Evolutionary conservation across 2,797 vertebrate genomes (phyloP).

Genomic region (Luscinia megarhynchos): DNA sequence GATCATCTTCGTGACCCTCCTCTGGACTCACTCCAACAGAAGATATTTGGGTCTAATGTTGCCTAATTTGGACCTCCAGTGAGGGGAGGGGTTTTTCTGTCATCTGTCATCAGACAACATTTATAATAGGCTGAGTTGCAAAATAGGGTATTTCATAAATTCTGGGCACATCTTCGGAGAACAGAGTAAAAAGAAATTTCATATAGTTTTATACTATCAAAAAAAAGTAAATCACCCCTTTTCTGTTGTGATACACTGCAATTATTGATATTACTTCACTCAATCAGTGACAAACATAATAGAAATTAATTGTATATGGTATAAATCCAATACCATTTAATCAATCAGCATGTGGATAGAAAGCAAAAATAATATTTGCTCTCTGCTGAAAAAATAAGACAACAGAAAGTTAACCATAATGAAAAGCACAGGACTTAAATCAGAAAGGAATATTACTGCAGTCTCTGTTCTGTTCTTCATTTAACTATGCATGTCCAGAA

Average conservation of each 20-base stretch:
- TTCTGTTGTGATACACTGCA: background rate
- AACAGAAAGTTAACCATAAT: background rate
- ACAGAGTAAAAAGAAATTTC: background rate
- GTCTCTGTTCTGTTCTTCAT: background rate
- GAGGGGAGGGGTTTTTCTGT: too few species aligned
- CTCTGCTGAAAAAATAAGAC: background rate
- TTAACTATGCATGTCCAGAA: background rate
- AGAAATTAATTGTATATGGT: background rate
- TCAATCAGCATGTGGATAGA: background rate
- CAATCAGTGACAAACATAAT: background rate
- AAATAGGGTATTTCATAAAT: background rate
- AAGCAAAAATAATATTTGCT: background rate
- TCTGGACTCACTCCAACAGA: background rate
- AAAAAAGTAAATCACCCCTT: background rate
- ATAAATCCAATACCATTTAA: background rate
- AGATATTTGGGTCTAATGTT: background rate
- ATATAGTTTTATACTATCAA: background rate
- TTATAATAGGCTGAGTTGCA: background rate
- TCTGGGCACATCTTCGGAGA: background rate
- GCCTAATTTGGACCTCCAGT: background rate
- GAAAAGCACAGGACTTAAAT: background rate
- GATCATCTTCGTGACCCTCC: background rate
- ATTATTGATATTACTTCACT: background rate
- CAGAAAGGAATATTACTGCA: background rate
- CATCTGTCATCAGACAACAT: background rate